Conservation (phyloP, 2,888 invertebrate genomes). For the Onthophagus sagittarius region DNA sequence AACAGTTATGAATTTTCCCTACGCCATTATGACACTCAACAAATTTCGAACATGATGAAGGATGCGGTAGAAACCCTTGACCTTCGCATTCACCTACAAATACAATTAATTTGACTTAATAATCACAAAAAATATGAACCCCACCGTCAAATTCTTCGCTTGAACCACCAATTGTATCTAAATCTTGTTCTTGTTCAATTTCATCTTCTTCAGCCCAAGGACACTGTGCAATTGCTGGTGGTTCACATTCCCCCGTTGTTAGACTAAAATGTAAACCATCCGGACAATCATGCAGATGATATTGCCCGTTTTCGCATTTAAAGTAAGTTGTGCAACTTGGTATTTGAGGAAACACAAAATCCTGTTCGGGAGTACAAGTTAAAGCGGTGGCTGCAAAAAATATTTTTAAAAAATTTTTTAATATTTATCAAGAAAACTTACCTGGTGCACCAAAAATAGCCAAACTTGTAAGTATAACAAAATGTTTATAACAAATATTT, state of each 20-base stretch:
- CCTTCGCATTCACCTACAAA: conserved; percentile 9
- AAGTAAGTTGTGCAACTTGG: neutral
- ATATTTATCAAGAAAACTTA: neutral
- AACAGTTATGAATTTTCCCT: neutral
- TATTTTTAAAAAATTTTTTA: no score
- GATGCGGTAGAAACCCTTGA: conserved; percentile 13
- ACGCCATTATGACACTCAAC: conserved; percentile 8
- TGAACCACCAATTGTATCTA: no score
- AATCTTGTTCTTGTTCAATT: no score
- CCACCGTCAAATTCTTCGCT: no score
- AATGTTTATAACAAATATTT: neutral
- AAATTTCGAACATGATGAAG: conserved; percentile 11
- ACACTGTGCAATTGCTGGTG: neutral
- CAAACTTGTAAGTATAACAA: neutral
- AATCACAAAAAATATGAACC: no score
- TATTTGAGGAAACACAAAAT: neutral
- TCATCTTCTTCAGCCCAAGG: no score
- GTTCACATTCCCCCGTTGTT: neutral
- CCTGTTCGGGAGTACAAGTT: neutral
- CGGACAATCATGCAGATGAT: neutral
- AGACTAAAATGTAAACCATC: neutral
- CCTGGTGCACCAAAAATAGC: neutral
- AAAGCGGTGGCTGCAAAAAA: neutral
- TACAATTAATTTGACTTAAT: neutral
- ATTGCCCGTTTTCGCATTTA: neutral